Evolutionary conservation across 2,888 invertebrate species (phyloP), one percentile per base, ranked within the genome.

Genomic region (Cheilosia urbana): DNA sequence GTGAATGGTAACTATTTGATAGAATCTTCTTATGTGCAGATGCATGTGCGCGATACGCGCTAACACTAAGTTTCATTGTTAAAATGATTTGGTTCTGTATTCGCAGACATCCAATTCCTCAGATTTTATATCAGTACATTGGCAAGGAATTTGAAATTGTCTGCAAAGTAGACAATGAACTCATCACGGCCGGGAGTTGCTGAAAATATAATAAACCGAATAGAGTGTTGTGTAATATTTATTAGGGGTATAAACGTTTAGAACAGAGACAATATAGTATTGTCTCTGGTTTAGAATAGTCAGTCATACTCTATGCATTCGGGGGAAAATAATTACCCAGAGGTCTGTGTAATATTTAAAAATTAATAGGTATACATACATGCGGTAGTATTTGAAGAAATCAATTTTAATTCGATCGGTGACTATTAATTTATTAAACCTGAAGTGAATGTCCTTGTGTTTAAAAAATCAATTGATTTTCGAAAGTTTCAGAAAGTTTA

Each of bases 11-110:
- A 90, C 95, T 96, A 90, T 95, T 95, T 89, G 95, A 95, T 91
- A 97, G 94, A 91, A 97, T 96, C 93, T 97, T 97, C 93, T 96
- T 96, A 93, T 97, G 96, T 92, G 97, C 97, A 88, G 96, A 96
- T 92, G 97, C 96, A 93, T 97, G 97, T 91, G 97, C 97, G 92
- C 97, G 95, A 92, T 96, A 97, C 90, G 97, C 97, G 90, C 96
- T 96, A 90, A 97, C 97, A 93, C 96, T 96, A 91, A 97, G 93
- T 95, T 97, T 97, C 97, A 97, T 97, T 90, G 87, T 88, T 87
- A 68, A 79, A 83, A 87, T 68, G 40, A 79, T 83, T 83, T 87
- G 21, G 17, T 63, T 80, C 63, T 62, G 62, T 85, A 72, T 76
- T 72, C 81, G 85, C 66, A 85, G 76, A 72, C 85, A 85, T 85